Evolutionary conservation across 2,888 invertebrate species (phyloP).

Genomic region (Pandemis cinnamomeana): DNA sequence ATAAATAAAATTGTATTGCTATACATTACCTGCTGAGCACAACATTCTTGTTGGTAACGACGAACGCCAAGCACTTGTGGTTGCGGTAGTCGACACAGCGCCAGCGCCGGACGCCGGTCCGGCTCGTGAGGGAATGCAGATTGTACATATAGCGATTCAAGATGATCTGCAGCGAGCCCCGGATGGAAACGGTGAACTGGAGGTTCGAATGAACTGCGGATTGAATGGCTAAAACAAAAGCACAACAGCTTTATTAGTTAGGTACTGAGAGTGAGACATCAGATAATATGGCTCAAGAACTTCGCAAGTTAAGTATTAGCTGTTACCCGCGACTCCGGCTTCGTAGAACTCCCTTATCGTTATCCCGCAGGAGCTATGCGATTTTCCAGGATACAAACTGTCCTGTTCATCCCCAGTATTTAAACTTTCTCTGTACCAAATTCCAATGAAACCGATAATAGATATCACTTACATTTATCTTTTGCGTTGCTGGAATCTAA

Average conservation of each 20-base stretch:
- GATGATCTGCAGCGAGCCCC: constrained; percentile 77
- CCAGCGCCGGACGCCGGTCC: constrained; percentile 69
- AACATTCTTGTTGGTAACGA: constrained; percentile 75
- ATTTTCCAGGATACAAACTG: too few species aligned
- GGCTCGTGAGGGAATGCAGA: constrained; percentile 61
- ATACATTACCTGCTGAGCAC: constrained; percentile 69
- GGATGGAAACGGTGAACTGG: constrained; percentile 77
- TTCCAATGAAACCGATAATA: too few species aligned
- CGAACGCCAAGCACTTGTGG: constrained; percentile 71
- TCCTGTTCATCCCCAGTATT: too few species aligned
- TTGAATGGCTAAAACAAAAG: not conserved
- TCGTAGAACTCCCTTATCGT: too few species aligned
- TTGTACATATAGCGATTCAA: constrained; percentile 80
- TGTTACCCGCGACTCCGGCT: too few species aligned
- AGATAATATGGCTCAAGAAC: too few species aligned
- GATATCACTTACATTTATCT: constrained; percentile 33
- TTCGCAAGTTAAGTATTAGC: too few species aligned
- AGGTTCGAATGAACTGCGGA: constrained; percentile 60
- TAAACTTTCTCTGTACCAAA: too few species aligned
- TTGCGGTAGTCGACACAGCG: constrained; percentile 80
- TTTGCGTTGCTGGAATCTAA: not conserved
- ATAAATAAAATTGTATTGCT: too few species aligned
- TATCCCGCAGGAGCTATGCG: too few species aligned
- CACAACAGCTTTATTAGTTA: not conserved
- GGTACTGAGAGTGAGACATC: not conserved